Percentiles rank a stretch among this genome's conserved stretches.
Conservation (phyloP, 2,113 vertebrate species). For the Phylloscopus trochiloides region DNA sequence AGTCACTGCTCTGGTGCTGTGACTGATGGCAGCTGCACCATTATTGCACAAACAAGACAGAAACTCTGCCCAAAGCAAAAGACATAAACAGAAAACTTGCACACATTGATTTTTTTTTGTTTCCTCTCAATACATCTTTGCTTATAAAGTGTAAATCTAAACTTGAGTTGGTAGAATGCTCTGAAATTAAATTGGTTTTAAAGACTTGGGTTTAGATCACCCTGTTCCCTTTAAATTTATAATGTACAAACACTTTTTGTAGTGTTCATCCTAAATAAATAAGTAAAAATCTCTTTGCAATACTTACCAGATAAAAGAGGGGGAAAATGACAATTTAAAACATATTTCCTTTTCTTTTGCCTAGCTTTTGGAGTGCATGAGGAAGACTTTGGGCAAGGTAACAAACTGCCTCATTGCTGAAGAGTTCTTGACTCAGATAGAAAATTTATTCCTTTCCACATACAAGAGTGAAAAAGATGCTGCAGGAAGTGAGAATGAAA, state of each 20-base stretch:
- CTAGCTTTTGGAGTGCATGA: conserved; percentile 91
- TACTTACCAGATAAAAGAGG: not conserved
- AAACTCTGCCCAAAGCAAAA: not conserved
- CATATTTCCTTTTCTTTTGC: not conserved
- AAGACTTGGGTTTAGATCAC: not conserved
- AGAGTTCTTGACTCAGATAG: conserved; percentile 87
- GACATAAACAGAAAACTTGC: not conserved
- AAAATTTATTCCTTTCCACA: conserved; percentile 84
- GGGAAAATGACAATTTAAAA: not conserved
- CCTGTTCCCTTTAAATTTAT: not conserved
- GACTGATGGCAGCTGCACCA: not conserved
- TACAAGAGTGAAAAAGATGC: conserved; percentile 74
- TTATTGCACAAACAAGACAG: not conserved
- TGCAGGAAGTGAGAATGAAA: conserved; percentile 47
- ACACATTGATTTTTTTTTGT: not conserved
- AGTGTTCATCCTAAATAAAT: not conserved
- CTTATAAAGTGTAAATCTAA: not conserved
- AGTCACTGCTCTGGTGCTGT: not conserved
- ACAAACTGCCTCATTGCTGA: conserved; percentile 81
- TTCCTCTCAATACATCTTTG: not conserved
- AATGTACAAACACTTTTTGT: not conserved
- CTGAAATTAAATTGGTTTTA: not conserved
- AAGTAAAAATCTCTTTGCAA: not conserved
- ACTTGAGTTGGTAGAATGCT: not conserved
- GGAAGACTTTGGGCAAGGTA: conserved; percentile 83